phyloP scores from a whole-genome alignment of 2,888 invertebrate species.

The Epirrita christyi region DNA sequence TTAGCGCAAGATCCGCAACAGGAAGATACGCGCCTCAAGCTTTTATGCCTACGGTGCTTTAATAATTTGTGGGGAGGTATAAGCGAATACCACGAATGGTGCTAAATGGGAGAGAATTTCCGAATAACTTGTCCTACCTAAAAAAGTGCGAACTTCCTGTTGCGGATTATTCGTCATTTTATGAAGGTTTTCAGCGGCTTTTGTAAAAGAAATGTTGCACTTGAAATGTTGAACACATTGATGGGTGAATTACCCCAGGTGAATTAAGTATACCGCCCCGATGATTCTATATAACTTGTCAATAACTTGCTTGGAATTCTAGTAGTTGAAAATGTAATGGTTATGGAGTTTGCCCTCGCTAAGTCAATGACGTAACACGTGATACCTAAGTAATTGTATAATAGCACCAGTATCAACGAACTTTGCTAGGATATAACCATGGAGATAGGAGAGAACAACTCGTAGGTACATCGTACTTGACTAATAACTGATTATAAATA shows the following conservation, averaged over 20 bases:
- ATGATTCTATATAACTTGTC: too few relatives aligned
- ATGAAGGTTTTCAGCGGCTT: not conserved
- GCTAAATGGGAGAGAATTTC: not conserved
- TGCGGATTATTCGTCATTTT: slow-evolving; percentile 9
- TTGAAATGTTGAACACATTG: slow-evolving; percentile 3
- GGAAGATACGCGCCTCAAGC: not conserved
- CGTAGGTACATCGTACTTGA: not conserved
- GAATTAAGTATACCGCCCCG: too few relatives aligned
- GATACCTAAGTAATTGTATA: not conserved
- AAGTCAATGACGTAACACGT: slow-evolving; percentile 1
- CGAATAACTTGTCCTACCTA: not conserved
- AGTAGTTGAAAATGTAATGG: not conserved
- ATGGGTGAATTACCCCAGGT: too few relatives aligned
- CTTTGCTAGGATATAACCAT: not conserved
- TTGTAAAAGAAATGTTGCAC: slow-evolving; percentile 1
- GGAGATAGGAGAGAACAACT: not conserved
- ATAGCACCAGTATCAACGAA: slow-evolving; percentile 1
- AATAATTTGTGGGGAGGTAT: not conserved
- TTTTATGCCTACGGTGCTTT: not conserved
- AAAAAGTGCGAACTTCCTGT: not conserved
- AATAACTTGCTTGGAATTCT: slow-evolving; percentile 7
- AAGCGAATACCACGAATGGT: slow-evolving; percentile 15
- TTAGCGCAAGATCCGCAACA: not conserved
- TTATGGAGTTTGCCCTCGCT: slow-evolving; percentile 8
- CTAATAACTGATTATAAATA: not conserved